Evolutionary conservation across 2,797 vertebrate genomes (phyloP), one percentile per base, ranked within the genome.

Genomic region (Xyrichtys novacula): DNA sequence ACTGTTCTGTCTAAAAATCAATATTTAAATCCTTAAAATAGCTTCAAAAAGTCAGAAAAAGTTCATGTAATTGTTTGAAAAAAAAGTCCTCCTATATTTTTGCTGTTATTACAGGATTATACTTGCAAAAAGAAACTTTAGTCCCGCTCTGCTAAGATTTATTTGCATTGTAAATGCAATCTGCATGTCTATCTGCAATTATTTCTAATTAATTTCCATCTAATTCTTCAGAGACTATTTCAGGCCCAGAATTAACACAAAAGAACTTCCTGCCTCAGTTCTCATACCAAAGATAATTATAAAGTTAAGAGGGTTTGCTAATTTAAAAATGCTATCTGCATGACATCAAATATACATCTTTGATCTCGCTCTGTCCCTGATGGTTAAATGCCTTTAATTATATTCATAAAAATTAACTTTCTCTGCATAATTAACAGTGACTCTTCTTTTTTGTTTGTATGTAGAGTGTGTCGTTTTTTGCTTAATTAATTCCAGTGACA

Each of bases 321-420:
- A 91, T 93, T 91, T 92, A 91, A 89, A 92, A 87, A 85, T 82
- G 85, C 87, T 87, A 91, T 92, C 89, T 90, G 88, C 86, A 91
- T 91, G 85, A 91, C 86, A 92, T 92, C 89, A 91, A 90, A 93
- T 90, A 85, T 86, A 86, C 85, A 87, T 90, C 91, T 94, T 93
- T 93, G 92, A 94, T 94, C 90, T 92, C 73, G 28, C 81, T 68
- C 85, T 85, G 80, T 93, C 91, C 86, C 91, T 87, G 88, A 93
- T 93, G 89, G 86, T 88, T 89, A 91, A 91, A 92, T 77, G 84
- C 68, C 75, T 93, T 94, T 93, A 93, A 93, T 95, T 92, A 92
- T 90, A 86, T 89, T 91, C 57, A 65, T 73, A 86, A 88, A 89
- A 91, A 92, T 92, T 91, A 90, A 93, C 81, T 93, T 88, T 78